Evolutionary conservation across 2,113 vertebrate genomes (phyloP).

Genomic region (Hassar affinis): DNA sequence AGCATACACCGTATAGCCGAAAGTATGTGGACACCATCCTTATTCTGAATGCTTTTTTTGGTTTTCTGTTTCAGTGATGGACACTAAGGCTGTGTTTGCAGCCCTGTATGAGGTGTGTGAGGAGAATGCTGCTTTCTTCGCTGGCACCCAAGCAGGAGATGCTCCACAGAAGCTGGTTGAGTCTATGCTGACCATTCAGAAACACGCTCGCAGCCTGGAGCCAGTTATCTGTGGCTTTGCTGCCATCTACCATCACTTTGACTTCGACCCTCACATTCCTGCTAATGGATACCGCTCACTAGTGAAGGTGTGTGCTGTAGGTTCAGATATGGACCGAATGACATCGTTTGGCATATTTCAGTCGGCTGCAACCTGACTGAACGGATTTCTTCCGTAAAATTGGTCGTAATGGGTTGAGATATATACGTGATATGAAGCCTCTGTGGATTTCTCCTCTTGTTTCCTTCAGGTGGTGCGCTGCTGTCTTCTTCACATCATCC

Average conservation of each 20-base stretch:
- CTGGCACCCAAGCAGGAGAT: slow-evolving; percentile 68
- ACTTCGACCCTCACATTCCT: slow-evolving; percentile 84
- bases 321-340: background rate
- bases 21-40: background rate
- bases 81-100: slow-evolving; percentile 80
- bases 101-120: slow-evolving; percentile 79
- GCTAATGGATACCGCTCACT: slow-evolving; percentile 90
- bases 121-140: slow-evolving; percentile 83
- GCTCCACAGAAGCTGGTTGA: slow-evolving; percentile 70
- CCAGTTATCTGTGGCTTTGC: slow-evolving; percentile 74
- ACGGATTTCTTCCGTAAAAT: background rate
- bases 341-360: background rate
- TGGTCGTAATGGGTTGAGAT: background rate
- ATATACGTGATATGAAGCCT: background rate
- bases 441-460: background rate
- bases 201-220: slow-evolving; percentile 79
- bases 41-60: slow-evolving; percentile 23
- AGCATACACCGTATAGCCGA: background rate
- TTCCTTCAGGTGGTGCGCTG: slow-evolving; percentile 75
- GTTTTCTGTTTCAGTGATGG: slow-evolving; percentile 72
- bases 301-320: slow-evolving; percentile 68
- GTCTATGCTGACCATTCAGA: slow-evolving; percentile 75
- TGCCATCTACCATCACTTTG: slow-evolving; percentile 81
- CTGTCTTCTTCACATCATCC: slow-evolving; percentile 86
- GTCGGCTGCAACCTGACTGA: background rate